Base-by-base conservation (phyloP, 2,113 vertebrate species). In the Plotosus lineatus region DNA sequence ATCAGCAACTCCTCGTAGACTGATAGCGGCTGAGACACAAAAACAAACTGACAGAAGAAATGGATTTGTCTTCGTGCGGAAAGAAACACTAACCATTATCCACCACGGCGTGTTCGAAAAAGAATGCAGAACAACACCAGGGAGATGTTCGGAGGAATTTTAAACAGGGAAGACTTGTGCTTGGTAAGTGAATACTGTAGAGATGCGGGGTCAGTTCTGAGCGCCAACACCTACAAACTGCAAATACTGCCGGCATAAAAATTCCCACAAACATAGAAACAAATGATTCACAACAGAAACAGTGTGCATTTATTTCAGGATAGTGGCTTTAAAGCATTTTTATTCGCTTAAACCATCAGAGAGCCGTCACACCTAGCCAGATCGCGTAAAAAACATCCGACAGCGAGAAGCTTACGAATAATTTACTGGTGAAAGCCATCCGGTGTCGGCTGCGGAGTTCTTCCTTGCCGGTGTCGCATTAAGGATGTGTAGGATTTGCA, bases 21-120 rank as follows among this genome's bases (percentile, higher is more conserved):
- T 19, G 68, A 71, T 21, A 19, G 68, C 68, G 31, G 44, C 26
- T n/a, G 68, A 71, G 68, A 48, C 68, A 46, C 66, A 31, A 44
- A 68, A 68, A 44, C 69, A 73, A 73, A 73, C 46, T 11, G 69
- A 36, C 46, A 51, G 69, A 36, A 51, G 46, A 73, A 51, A 73
- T 11, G 46, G 69, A 50, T 73, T 73, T 73, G 69, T 72, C 28
- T 51, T 14, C 28, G 42, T 14, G 44, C 14, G 2, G 1, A 71
- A 48, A 71, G 68, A 48, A 48, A 71, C 44, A 51, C 69, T 51
- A 36, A 28, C 14, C 42, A 19, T 71, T 31, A 19, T 44, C 14
- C 66, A n/a, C n/a, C 28, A 15, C 40, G 12, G 9, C 2, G 68
- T 21, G 26, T 31, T 44, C 19, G 68, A 28, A 48, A 46, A 48